Base-by-base conservation (phyloP, 2,113 vertebrate species). In the Empidonax traillii region DNA sequence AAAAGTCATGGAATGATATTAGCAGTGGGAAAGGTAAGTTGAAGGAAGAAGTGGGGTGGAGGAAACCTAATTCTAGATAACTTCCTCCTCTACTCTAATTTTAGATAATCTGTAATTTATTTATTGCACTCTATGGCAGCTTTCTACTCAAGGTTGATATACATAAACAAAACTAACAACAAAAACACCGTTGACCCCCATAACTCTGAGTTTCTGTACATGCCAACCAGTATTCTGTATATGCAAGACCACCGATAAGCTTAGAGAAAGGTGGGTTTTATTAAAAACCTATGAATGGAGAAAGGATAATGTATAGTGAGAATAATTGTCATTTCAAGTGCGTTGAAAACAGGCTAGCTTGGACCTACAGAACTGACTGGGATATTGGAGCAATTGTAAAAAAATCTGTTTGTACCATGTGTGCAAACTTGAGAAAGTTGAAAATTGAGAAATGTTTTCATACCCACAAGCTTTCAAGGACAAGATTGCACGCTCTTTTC, bases 141-240 rank as follows among this genome's bases (percentile, higher is more conserved):
- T 88, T 76, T 90, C 58, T 52, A 9, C 24, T 85, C 12, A 61
- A n/a, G 43, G 33, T 73, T 86, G 8, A 41, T 47, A 7, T 68
- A 35, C 30, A n/a, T 61, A 56, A 61, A 55, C 25, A 66, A 75
- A 66, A 35, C 4, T 15, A 55, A 23, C 8, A 67, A 11, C 25
- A 46, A 30, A 55, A 46, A 2, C 14, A 53, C 12, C 2, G 21
- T 10, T 24, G 6, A 56, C 1, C 3, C 6, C 3, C 51, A 1
- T 1, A 82, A 35, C 41, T 83, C 33, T 25, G 15, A 44, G 28
- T 55, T 92, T 89, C 41, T 63, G 12, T 74, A 56, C 30, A 8
- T 73, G 41, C 14, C 21, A 31, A 24, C 3, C 7, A n/a, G 41
- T 12, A 56, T 85, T n/a, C n/a, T 84, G 0, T 16, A 2, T 59